Percentiles rank a stretch among this genome's conserved stretches.
Evolutionary conservation across 1,140 invertebrate species (phyloP).

Genomic region (Portunus trituberculatus): DNA sequence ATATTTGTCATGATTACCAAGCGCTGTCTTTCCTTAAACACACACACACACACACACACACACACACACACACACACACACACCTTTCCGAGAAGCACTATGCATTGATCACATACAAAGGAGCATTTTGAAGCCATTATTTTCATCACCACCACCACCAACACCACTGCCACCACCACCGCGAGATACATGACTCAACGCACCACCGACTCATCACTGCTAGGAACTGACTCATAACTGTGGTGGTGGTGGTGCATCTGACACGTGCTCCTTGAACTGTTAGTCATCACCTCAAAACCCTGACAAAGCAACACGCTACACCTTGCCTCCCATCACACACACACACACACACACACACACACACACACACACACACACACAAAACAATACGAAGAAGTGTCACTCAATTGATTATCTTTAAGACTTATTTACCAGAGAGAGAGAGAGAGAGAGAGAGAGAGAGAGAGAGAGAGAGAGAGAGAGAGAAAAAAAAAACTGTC

Average conservation of each 20-base stretch:
- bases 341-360: constrained; percentile 9
- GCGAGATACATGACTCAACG: neutral
- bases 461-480: too few relatives aligned
- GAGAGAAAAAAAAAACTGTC: too few relatives aligned
- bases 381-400: neutral
- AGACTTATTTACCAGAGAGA: too few relatives aligned
- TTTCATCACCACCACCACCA: neutral
- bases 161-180: neutral
- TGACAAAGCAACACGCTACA: neutral
- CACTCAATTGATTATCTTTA: too few relatives aligned
- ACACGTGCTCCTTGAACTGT: neutral
- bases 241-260: neutral
- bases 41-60: neutral
- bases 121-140: neutral
- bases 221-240: neutral
- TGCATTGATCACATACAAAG: neutral
- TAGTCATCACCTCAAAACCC: neutral
- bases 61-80: neutral
- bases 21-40: neutral
- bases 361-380: neutral
- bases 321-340: neutral
- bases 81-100: neutral
- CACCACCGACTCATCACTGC: neutral
- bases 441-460: too few relatives aligned
- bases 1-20: neutral